Percentiles rank a stretch among this genome's conserved stretches.
Conservation (phyloP, 2,888 invertebrate genomes). For the Scaptomyza flava region DNA sequence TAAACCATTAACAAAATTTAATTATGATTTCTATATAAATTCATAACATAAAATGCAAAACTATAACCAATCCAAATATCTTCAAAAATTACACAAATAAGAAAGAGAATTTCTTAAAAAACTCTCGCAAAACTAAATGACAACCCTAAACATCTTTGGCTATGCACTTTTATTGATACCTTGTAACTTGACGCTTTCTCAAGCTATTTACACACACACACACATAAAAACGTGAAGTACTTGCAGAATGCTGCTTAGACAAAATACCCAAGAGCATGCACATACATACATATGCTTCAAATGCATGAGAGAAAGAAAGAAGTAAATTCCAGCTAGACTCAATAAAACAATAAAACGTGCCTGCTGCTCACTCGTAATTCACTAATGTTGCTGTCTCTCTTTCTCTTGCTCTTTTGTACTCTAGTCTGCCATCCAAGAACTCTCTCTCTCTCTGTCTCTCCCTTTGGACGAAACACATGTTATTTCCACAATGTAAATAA, state of each 20-base stretch:
- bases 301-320: conserved; percentile 19
- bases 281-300: not conserved
- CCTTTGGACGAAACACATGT: conserved; percentile 28
- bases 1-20: not conserved
- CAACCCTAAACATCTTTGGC: conserved; percentile 20
- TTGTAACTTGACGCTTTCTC: conserved; percentile 59
- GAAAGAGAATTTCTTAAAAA: no score
- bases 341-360: conserved; percentile 73
- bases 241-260: conserved; percentile 17
- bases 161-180: conserved; percentile 67
- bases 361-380: conserved; percentile 51
- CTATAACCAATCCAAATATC: not conserved
- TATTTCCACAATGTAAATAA: conserved; percentile 36
- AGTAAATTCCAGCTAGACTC: conserved; percentile 68
- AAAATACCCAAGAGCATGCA: conserved; percentile 8
- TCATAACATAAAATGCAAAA: no score
- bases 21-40: no score
- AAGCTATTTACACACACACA: conserved; percentile 22
- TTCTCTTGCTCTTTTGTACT: conserved; percentile 17
- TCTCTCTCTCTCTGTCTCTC: conserved; percentile 22
- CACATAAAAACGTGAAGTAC: conserved; percentile 1
- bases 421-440: conserved; percentile 33
- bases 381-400: conserved; percentile 3
- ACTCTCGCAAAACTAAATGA: not conserved
- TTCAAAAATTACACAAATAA: no score